Conservation (phyloP, 2,797 vertebrate genomes). For the Pantherophis alleghaniensis region DNA sequence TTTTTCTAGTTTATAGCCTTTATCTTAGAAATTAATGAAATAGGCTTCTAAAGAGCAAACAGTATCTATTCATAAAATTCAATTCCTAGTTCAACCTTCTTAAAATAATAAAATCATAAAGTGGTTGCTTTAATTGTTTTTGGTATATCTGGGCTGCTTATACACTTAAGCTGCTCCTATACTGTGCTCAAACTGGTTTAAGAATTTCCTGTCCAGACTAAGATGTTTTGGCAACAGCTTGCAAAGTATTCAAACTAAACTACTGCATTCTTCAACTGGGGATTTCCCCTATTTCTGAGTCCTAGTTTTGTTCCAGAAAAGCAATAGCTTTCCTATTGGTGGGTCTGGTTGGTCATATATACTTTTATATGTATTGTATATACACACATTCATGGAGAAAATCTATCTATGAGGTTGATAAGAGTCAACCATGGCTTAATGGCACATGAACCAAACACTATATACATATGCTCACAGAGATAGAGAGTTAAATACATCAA, state of each 20-base stretch:
- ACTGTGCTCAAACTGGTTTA: background rate
- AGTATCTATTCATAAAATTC: conserved; percentile 8
- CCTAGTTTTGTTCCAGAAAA: background rate
- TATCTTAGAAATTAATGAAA: background rate
- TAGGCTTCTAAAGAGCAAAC: no score
- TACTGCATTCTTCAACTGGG: background rate
- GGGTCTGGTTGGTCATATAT: background rate
- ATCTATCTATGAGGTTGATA: background rate
- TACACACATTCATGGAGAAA: background rate
- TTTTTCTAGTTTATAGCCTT: conserved; percentile 10
- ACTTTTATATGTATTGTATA: background rate
- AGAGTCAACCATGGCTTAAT: background rate
- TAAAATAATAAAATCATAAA: conserved; percentile 51
- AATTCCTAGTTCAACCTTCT: background rate
- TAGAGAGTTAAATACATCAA: background rate
- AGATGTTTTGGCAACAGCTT: background rate
- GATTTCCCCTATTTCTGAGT: background rate
- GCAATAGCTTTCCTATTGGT: background rate
- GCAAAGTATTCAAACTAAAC: background rate
- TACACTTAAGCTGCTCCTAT: background rate
- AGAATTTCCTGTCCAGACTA: background rate
- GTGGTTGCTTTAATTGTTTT: background rate
- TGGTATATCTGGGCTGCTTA: background rate
- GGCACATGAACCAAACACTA: background rate
- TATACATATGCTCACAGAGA: background rate